Evolutionary conservation across 2,113 vertebrate species (phyloP).

Genomic region (Lepisosteus oculatus): DNA sequence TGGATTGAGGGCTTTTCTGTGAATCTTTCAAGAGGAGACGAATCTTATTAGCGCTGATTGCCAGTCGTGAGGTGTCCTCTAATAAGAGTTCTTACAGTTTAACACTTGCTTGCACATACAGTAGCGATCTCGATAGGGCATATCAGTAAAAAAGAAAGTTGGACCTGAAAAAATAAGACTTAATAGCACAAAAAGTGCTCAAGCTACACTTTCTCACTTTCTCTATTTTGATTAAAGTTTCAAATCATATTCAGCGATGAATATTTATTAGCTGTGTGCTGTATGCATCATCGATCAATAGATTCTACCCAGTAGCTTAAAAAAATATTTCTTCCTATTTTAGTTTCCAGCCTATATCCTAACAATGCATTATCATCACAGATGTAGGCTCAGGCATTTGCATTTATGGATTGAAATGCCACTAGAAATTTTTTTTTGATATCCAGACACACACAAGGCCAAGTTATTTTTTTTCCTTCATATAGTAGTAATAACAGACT

Average conservation of each 20-base stretch:
- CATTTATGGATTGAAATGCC: constrained; percentile 66
- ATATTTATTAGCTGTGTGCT: constrained; percentile 61
- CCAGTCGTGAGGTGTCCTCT: constrained; percentile 80
- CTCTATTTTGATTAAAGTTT: constrained; percentile 51
- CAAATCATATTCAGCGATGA: constrained; percentile 59
- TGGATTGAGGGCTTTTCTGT: constrained; percentile 90
- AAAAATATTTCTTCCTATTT: constrained; percentile 34
- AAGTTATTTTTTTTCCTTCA: constrained; percentile 16
- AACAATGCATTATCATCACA: constrained; percentile 68
- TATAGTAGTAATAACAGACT: too few species aligned
- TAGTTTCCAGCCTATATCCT: constrained; percentile 47
- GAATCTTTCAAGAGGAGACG: constrained; percentile 84
- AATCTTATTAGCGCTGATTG: constrained; percentile 88
- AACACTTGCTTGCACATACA: constrained; percentile 61
- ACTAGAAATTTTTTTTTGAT: constrained; percentile 33
- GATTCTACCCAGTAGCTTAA: constrained; percentile 57
- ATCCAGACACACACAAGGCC: constrained; percentile 24
- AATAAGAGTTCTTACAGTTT: constrained; percentile 69
- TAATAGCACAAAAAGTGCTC: constrained; percentile 29
- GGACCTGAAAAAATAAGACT: constrained; percentile 26
- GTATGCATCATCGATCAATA: constrained; percentile 64
- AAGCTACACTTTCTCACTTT: constrained; percentile 41
- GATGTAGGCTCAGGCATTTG: constrained; percentile 58
- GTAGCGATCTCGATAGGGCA: constrained; percentile 3
- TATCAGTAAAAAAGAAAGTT: constrained; percentile 13